Evolutionary conservation across 2,888 invertebrate species (phyloP), one percentile per base, ranked within the genome.

Genomic region (Trachelus troglodyta): DNA sequence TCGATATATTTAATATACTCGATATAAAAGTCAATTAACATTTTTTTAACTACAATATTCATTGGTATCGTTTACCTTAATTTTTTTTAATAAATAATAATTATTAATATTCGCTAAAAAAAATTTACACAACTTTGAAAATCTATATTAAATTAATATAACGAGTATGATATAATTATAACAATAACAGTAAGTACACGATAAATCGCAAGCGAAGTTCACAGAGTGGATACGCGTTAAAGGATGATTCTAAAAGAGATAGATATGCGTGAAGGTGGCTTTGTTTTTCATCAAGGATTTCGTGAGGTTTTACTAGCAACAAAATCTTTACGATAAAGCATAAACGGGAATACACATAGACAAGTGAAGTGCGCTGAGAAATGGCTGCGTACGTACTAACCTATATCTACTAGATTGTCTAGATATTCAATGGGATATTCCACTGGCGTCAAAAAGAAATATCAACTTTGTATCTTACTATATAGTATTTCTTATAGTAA

Each of bases 311-410:
- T 71, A 71, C 12, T 31, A 31, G 71, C 71, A 30, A 71, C 71
- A 71, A 31, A 71, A 71, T 71, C 33, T 71, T 71, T 71, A 71
- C 71, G 71, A 34, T 71, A 34, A 31, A 71, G 71, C 34, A 71
- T 71, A 71, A 71, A 71, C 71, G 12, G 33, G 33, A 31, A 31
- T 31, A 6, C 33, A 33, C 71, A 31, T 31, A 6, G 71, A 12
- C 31, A 23, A 71, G 71, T 12, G 56, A 71, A 71, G 31, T 71
- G 33, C 33, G 31, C 71, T 30, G 33, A 31, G 23, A 71, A 71
- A 71, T 71, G 31, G 31, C 71, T 71, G 34, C 71, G 56, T 56
- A 56, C 56, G 23, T 56, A 23, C 56, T 56, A 23, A 9, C 56
- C 56, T 56, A 23, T 23, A 56, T 56, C 56, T 23, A 56, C 56